Percentiles rank a stretch among this genome's conserved stretches.
phyloP scores from a whole-genome alignment of 2,797 vertebrate genomes.

The Trachurus trachurus region DNA sequence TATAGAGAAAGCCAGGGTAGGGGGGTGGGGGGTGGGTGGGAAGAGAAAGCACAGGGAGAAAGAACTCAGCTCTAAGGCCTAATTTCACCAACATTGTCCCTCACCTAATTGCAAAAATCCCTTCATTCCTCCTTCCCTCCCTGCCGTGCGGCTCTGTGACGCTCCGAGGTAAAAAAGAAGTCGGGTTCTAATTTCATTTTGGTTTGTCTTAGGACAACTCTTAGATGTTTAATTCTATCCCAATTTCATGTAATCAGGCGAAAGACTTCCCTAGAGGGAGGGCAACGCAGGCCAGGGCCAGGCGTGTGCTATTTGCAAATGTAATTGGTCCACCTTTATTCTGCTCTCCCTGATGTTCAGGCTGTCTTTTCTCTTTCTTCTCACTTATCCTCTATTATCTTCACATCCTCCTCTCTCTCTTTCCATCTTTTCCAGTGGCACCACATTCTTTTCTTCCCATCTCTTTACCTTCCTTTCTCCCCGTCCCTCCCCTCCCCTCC shows the following conservation, averaged over 20 bases:
- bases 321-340: slow-evolving; percentile 93
- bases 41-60: slow-evolving; percentile 67
- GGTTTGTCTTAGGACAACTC: slow-evolving; percentile 94
- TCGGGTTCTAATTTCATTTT: slow-evolving; percentile 94
- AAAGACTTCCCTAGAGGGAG: slow-evolving; percentile 96
- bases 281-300: slow-evolving; percentile 89
- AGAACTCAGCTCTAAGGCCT: slow-evolving; percentile 86
- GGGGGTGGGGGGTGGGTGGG: not conserved
- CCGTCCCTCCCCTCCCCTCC: slow-evolving; percentile 54
- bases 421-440: slow-evolving; percentile 45
- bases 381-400: slow-evolving; percentile 70
- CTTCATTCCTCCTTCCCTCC: slow-evolving; percentile 69
- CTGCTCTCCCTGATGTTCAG: slow-evolving; percentile 72
- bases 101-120: slow-evolving; percentile 87
- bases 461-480: slow-evolving; percentile 33
- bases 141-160: slow-evolving; percentile 72
- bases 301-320: slow-evolving; percentile 93
- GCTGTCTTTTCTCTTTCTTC: slow-evolving; percentile 68
- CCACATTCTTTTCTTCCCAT: slow-evolving; percentile 50
- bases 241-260: slow-evolving; percentile 98
- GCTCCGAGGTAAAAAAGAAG: slow-evolving; percentile 88
- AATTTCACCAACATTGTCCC: slow-evolving; percentile 87
- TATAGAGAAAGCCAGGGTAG: slow-evolving; percentile 36
- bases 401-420: slow-evolving; percentile 43
- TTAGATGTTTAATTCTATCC: slow-evolving; percentile 99